A percentile compares a stretch with the other conserved stretches of the same genome.
Conservation (phyloP, 2,113 vertebrate species). For the Ameiurus melas region DNA sequence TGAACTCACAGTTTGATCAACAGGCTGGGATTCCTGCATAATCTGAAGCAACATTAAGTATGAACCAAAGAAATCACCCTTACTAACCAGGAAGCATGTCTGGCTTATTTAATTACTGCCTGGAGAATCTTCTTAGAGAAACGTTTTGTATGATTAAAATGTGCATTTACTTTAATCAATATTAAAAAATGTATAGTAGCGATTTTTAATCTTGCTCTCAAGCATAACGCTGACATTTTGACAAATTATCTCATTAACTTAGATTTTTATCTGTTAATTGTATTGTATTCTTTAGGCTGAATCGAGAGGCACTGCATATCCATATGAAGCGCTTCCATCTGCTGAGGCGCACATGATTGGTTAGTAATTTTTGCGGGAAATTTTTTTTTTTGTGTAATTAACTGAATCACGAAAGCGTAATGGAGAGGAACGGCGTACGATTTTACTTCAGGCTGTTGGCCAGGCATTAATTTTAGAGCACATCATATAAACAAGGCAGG, state of each 20-base stretch:
- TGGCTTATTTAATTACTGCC: slow-evolving; percentile 10
- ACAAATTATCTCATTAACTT: slow-evolving; percentile 40
- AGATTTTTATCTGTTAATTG: slow-evolving; percentile 40
- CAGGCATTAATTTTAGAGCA: background rate
- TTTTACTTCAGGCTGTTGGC: background rate
- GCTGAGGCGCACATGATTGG: background rate
- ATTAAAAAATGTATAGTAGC: background rate
- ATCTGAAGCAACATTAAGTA: background rate
- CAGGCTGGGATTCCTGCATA: slow-evolving; percentile 8
- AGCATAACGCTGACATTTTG: slow-evolving; percentile 30
- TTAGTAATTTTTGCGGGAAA: background rate
- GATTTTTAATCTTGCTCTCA: slow-evolving; percentile 16
- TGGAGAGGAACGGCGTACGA: background rate
- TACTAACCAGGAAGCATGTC: background rate
- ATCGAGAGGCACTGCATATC: slow-evolving; percentile 1
- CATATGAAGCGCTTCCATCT: background rate
- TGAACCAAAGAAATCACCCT: background rate
- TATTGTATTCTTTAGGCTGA: slow-evolving; percentile 34
- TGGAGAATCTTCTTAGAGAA: background rate
- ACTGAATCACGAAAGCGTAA: background rate
- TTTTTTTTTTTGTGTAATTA: slow-evolving; percentile 36
- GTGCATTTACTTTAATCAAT: background rate
- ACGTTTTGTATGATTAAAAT: background rate
- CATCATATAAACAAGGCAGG: slow-evolving; percentile 10
- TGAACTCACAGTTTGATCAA: background rate